Evolutionary conservation across 2,888 invertebrate species (phyloP).

Genomic region (Alcis repandata): DNA sequence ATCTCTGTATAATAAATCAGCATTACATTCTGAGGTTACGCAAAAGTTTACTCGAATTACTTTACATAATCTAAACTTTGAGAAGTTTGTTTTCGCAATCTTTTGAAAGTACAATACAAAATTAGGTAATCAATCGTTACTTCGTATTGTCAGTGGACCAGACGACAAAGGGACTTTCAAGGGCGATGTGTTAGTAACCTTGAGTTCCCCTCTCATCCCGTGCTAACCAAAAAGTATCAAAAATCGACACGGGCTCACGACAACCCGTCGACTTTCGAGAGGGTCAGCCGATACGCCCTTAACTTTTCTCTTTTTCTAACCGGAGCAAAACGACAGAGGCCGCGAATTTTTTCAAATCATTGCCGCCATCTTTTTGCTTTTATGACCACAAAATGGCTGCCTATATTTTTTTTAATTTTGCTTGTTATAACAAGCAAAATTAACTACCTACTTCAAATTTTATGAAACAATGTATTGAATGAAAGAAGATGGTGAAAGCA

Average conservation of each 20-base stretch:
- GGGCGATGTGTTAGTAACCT: constrained; percentile 40
- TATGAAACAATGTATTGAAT: not conserved
- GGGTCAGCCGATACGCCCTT: constrained; percentile 65
- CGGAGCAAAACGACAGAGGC: constrained; percentile 52
- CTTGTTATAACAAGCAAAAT: no score
- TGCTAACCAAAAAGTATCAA: constrained; percentile 52
- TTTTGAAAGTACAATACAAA: constrained; percentile 3
- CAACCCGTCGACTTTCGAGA: constrained; percentile 55
- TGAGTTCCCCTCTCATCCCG: constrained; percentile 35
- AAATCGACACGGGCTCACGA: constrained; percentile 49
- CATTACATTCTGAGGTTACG: not conserved
- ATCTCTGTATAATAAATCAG: no score
- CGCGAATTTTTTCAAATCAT: constrained; percentile 58
- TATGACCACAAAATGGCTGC: constrained; percentile 56
- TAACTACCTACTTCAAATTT: no score
- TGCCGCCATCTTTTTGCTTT: constrained; percentile 46
- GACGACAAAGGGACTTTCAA: constrained; percentile 41
- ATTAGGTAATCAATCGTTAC: constrained; percentile 8
- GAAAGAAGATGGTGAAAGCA: no score
- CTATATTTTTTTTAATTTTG: constrained; percentile 12
- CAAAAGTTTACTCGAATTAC: not conserved
- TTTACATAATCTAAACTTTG: not conserved
- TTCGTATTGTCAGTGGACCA: constrained; percentile 17
- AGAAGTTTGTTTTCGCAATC: not conserved
- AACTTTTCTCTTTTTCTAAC: constrained; percentile 54